These are phyloP conservation scores for Alligator mississippiensis DNA, from an alignment of 2,113 vertebrate genomes.

Conservation along the genomic window DNA sequence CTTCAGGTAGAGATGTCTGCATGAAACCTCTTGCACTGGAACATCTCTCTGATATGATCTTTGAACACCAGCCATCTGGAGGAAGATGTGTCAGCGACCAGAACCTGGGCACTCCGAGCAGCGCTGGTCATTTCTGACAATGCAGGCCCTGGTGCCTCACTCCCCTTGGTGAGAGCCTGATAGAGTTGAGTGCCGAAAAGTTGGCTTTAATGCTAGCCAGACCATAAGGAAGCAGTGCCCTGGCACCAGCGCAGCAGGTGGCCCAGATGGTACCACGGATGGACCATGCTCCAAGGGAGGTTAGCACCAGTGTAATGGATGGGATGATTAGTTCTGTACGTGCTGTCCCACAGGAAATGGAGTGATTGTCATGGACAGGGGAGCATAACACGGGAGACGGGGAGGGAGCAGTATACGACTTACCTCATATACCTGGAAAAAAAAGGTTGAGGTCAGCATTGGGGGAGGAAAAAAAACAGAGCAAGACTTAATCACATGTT, in stretches of 20 bases:
- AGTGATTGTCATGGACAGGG: conserved; percentile 17
- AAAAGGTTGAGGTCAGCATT: conserved; percentile 89
- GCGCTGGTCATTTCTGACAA: background rate
- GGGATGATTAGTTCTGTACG: conserved; percentile 54
- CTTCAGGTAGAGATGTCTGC: background rate
- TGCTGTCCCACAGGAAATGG: conserved; percentile 31
- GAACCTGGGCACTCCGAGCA: background rate
- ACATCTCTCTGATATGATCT: background rate
- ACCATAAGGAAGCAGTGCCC: too few relatives aligned
- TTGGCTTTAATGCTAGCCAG: background rate
- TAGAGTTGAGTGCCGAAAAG: background rate
- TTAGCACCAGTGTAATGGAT: conserved; percentile 39
- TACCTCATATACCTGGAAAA: conserved; percentile 97
- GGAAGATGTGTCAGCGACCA: background rate
- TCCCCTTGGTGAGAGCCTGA: background rate
- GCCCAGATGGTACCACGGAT: background rate
- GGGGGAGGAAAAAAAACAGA: conserved; percentile 84
- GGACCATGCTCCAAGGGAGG: conserved; percentile 48
- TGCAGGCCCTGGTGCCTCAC: background rate
- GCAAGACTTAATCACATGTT: conserved; percentile 79
- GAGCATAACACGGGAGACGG: conserved; percentile 35
- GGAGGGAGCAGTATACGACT: conserved; percentile 72
- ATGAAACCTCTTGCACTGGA: background rate
- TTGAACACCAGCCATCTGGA: background rate
- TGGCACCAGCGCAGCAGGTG: too few relatives aligned